Evolutionary conservation across 2,797 vertebrate genomes (phyloP), one percentile per base, ranked within the genome.

Genomic region (Clarias platycephalus): DNA sequence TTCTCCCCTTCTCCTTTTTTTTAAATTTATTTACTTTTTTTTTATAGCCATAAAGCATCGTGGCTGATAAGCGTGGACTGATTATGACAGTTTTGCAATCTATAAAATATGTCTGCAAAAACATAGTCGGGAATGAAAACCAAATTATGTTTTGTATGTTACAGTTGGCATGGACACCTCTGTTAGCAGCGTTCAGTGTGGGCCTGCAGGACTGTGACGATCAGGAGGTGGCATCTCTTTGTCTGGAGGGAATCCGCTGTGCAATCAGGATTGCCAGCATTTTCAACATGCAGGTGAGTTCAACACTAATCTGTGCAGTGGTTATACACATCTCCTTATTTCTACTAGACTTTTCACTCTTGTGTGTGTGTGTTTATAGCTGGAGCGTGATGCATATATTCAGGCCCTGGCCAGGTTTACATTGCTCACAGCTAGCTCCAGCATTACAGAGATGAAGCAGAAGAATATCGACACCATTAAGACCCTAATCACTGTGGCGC

Each of bases 381-480:
- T 99, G 93, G 98, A 99, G 92, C 95, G 97, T 87, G 97, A 99
- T 53, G 98, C 98, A 0, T 99, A 99, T 0, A 97, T 99, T 15
- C 98, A 99, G 93, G 98, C 98, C 20, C 94, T 99, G 86, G 98
- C 98, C 8, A 95, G 98, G 80, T 99, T 99, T 93, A 98, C 98
- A 24, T 93, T 99, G 92, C 93, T 99, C 87, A 99, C 98, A 0
- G 98, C 98, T 90, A 98, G 97, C 90, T 98, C 98, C 80, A 98
- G 98, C 91, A 99, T 99, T 88, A 94, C 98, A 2, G 98, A 99
- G 91, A 99, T 99, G 98, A 99, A 99, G 86, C 98, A 99, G 94
- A 99, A 99, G 89, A 99, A 99, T 92, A 99, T 99, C 0, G 97
- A 99, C 92, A 99, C 98, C 85, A 99, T 99, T 90, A 99, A 99